Evolutionary conservation across 2,888 invertebrate species (phyloP), one percentile per base, ranked within the genome.

Genomic region (Drosophila parthenogenetica): DNA sequence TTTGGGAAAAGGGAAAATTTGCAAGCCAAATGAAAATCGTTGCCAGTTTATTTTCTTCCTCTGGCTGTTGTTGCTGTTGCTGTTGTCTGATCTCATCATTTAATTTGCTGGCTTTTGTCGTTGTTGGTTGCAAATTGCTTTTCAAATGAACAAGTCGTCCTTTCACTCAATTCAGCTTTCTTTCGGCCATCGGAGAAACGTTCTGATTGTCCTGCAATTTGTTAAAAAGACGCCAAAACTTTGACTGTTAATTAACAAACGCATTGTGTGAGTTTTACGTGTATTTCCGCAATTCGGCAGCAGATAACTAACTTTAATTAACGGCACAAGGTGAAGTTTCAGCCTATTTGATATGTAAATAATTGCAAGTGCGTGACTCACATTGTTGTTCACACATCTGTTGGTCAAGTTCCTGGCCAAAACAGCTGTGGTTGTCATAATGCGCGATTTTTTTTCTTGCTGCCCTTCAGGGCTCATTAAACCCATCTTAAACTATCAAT

Each of bases 401-500:
- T 5, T 45, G 57, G 35, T 57, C 25, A 55, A 55, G 35, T 42
- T 42, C 0, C 17, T 40, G 53, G 39, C 29, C 7, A 17, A 22
- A n/a, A 8, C 48, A 48, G 13, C 39, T 60, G 59, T 22, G 25
- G 29, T 17, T 46, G 46, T 22, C 49, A n/a, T 37, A 40, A 14
- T 50, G 46, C 16, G 29, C 29, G 29, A 7, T 25, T 7, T 7
- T 29, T 29, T 29, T 29, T 10, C 11, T 13, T 35, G 35, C 11
- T 62, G 42, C 45, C 51, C 69, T 35, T 40, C 50, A 60, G 80
- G 54, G 37, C 78, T 72, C 78, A 83, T 80, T 83, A 83, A 67
- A 42, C 50, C 39, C 42, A 75, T 71, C 81, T 78, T 71, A 61
- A 78, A 69, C 78, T 80, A 81, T 81, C 81, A 81, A 81, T 81